Percentiles rank a stretch among this genome's conserved stretches.
Conservation (phyloP, 2,888 invertebrate species). For the Chaetogeoica ovagalla region DNA sequence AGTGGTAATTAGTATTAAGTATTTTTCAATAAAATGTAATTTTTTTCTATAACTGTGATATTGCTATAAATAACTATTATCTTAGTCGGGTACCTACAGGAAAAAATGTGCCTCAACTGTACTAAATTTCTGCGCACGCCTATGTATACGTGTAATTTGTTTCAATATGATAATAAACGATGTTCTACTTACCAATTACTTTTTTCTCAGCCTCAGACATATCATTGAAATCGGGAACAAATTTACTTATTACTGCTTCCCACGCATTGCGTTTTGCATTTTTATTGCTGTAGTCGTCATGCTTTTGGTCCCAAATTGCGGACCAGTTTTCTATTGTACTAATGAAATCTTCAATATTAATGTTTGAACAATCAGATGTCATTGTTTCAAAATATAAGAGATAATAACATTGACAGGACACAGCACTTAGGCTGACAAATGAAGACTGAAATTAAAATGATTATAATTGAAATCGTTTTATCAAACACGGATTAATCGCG, state of each 20-base stretch:
- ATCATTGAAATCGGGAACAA: slow-evolving; percentile 32
- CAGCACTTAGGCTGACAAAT: background rate
- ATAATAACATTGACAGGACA: slow-evolving; percentile 17
- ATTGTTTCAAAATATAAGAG: slow-evolving; percentile 18
- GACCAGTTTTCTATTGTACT: slow-evolving; percentile 20
- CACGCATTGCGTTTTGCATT: slow-evolving; percentile 28
- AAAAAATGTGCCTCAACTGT: no score
- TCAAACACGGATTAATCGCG: slow-evolving; percentile 13
- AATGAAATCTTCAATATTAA: slow-evolving; percentile 36
- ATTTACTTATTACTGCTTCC: slow-evolving; percentile 31
- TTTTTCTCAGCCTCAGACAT: slow-evolving; percentile 32
- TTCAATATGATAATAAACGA: no score
- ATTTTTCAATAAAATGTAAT: no score
- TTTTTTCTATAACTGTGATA: no score
- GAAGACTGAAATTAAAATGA: slow-evolving; percentile 19
- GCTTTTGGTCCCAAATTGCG: slow-evolving; percentile 27
- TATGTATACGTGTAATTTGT: no score
- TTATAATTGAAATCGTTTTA: slow-evolving; percentile 14
- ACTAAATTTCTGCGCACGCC: no score
- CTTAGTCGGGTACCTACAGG: no score
- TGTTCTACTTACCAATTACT: slow-evolving; percentile 6
- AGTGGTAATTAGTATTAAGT: no score
- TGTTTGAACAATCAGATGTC: slow-evolving; percentile 14
- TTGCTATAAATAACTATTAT: no score
- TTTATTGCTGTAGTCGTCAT: slow-evolving; percentile 31